These are phyloP conservation scores for Meteorus colon DNA, from an alignment of 2,888 invertebrate genomes.

Conservation along the genomic window DNA sequence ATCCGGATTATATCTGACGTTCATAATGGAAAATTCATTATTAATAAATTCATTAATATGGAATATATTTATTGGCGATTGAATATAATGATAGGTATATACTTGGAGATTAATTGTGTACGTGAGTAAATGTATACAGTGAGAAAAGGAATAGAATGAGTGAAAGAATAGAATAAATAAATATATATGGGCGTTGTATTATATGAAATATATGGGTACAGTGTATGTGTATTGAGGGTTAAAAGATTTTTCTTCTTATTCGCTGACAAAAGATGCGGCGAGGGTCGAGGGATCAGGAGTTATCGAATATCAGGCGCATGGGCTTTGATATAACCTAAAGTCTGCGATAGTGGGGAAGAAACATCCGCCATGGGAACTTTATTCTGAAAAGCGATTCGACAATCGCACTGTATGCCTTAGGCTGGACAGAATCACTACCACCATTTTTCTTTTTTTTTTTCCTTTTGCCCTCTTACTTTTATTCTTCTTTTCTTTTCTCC, in stretches of 20 bases:
- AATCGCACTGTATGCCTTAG: slow-evolving; percentile 18
- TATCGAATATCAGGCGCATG: slow-evolving; percentile 26
- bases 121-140: slow-evolving; percentile 37
- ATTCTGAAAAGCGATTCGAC: slow-evolving; percentile 12
- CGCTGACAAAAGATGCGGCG: slow-evolving; percentile 19
- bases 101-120: not conserved
- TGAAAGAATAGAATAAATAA: slow-evolving; percentile 22
- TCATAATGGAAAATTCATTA: not conserved
- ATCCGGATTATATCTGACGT: not conserved
- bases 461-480: not conserved
- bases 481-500: not conserved
- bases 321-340: slow-evolving; percentile 11
- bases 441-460: not conserved
- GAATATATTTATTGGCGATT: too few species aligned
- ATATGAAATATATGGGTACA: not conserved
- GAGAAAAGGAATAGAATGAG: slow-evolving; percentile 20
- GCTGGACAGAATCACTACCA: slow-evolving; percentile 4
- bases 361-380: slow-evolving; percentile 29
- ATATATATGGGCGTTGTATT: not conserved
- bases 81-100: not conserved
- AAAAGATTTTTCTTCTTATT: slow-evolving; percentile 22
- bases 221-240: not conserved
- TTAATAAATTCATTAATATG: not conserved
- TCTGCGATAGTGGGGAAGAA: slow-evolving; percentile 6
- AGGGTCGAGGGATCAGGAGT: slow-evolving; percentile 27